Percentiles rank a stretch among this genome's conserved stretches.
phyloP scores from a whole-genome alignment of 2,888 invertebrate genomes.

The Ornithoptera alexandrae region DNA sequence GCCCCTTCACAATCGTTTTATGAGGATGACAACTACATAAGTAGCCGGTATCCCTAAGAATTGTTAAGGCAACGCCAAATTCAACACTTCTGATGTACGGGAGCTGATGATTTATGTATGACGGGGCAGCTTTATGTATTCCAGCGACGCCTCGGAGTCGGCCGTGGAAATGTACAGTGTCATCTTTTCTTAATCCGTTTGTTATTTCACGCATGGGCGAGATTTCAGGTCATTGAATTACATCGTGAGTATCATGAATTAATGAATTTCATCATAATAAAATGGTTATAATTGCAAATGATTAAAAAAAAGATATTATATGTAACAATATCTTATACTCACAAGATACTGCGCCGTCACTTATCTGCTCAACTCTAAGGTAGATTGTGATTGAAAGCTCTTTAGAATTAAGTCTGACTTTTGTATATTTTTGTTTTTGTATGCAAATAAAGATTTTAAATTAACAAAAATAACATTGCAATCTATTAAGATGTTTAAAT shows the following conservation, averaged over 20 bases:
- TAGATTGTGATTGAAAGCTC: no score
- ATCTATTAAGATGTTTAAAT: no score
- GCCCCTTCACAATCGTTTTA: conserved; percentile 61
- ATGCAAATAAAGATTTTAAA: no score
- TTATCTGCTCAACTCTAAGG: no score
- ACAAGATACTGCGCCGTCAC: no score
- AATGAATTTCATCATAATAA: conserved; percentile 14
- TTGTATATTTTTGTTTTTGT: no score
- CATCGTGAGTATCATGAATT: conserved; percentile 2
- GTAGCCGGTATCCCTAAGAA: conserved; percentile 47
- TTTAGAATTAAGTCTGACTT: no score
- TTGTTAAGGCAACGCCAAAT: conserved; percentile 59
- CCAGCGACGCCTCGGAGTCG: conserved; percentile 39
- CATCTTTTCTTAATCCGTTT: conserved; percentile 65
- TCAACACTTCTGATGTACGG: conserved; percentile 60
- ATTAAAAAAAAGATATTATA: not conserved
- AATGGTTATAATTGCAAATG: not conserved
- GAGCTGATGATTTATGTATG: conserved; percentile 70
- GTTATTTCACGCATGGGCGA: conserved; percentile 67
- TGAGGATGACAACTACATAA: conserved; percentile 66
- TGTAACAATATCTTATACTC: no score
- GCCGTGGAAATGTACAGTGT: conserved; percentile 63
- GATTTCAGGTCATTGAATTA: conserved; percentile 23
- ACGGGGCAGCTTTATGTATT: conserved; percentile 55
- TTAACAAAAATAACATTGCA: no score